Base-by-base conservation (phyloP, 2,888 invertebrate species). In the Zygaena filipendulae region DNA sequence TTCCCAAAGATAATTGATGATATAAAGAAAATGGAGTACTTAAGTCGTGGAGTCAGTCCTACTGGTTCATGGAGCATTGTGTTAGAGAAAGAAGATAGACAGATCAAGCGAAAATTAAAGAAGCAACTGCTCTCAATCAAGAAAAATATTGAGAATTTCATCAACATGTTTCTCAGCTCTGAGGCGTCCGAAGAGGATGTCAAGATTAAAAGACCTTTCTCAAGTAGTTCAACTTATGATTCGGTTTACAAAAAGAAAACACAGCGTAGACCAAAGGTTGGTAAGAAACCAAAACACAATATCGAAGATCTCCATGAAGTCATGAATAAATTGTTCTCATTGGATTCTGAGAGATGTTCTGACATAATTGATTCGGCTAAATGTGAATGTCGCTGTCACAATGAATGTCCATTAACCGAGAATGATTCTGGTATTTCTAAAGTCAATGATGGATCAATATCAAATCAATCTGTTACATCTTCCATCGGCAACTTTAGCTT, bases 401-500 rank as follows among this genome's bases (percentile, higher is more conserved):
- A 55, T n/a, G 25, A 38, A 3, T 36, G 47, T 8, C 28, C 39
- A 3, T 38, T 39, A 2, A 44, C 52, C 1, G 52, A 60, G 12
- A 49, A 57, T 0, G 71, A 72, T 30, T 63, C 68, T 0, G 72
- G 63, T 1, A 26, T 67, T 1, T 47, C 48, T 0, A 68, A 68
- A 35, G 49, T 54, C 0, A 58, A 68, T 6, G 43, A 47, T 2
- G 43, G 46, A 26, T 52, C 59, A 1, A 40, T 54, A 3, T 56
- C 55, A 0, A 54, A 59, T 24, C 58, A 58, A 14, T 63, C 67
- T 0, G 70, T 79, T 3, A 67, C 71, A 2, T 77, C 79, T 0
- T 79, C 79, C 0, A 63, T 79, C 1, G 79, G 79, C 1, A 75
- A 79, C 38, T 79, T 79, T 30, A 62, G 54, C 4, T 37, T 79